Conservation (phyloP, 2,113 vertebrate species). For the Psammodynastes pulverulentus region DNA sequence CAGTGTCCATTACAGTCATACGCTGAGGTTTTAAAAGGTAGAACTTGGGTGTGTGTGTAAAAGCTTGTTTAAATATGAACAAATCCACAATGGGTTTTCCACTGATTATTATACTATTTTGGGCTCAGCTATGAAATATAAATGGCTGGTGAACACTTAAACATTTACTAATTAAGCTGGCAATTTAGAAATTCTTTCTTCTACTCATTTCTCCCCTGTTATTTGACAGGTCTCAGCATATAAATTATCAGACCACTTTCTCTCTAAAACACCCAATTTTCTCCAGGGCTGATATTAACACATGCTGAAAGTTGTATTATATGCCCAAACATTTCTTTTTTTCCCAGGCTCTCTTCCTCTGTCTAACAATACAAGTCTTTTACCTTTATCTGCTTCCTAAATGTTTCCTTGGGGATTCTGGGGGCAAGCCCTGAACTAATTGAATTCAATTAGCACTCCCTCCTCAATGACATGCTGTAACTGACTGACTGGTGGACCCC, state of each 20-base stretch:
- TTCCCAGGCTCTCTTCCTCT: neutral
- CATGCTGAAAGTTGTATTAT: neutral
- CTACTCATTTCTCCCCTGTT: neutral
- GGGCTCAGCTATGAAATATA: neutral
- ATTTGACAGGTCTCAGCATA: conserved; percentile 2
- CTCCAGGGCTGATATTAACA: neutral
- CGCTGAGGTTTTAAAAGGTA: neutral
- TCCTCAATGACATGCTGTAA: neutral
- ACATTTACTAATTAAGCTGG: neutral
- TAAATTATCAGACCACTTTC: neutral
- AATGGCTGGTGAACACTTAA: neutral
- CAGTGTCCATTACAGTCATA: neutral
- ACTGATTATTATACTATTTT: neutral
- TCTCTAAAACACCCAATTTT: neutral
- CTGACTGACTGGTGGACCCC: neutral
- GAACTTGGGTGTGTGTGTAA: neutral
- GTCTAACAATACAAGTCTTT: neutral
- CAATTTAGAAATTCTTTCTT: neutral
- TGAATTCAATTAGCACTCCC: conserved; percentile 36
- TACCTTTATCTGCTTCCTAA: conserved; percentile 12
- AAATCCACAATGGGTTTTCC: neutral
- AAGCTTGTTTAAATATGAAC: neutral
- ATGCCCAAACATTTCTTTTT: neutral
- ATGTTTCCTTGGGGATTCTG: conserved; percentile 12
- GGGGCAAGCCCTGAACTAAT: conserved; percentile 28